Conservation (phyloP, 2,797 vertebrate genomes). For the Enteromius unitaeniatus region DNA sequence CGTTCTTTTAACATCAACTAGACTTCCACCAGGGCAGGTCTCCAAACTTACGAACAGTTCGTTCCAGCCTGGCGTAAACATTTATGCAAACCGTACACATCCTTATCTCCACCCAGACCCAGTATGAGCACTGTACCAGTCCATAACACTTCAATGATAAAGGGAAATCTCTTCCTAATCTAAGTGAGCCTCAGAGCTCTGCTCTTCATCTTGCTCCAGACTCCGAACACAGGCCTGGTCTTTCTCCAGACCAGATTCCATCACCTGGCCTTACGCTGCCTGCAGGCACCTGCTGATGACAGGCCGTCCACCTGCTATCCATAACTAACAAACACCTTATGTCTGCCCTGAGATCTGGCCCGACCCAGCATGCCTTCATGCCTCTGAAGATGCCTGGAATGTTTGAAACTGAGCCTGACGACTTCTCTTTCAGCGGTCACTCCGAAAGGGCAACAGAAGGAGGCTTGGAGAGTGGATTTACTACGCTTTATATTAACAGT, state of each 20-base stretch:
- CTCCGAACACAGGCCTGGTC: slow-evolving; percentile 55
- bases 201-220: not conserved
- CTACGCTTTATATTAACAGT: not conserved
- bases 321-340: slow-evolving; percentile 55
- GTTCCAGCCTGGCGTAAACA: slow-evolving; percentile 41
- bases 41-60: not conserved
- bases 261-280: slow-evolving; percentile 57
- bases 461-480: not conserved
- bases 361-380: slow-evolving; percentile 26
- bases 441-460: slow-evolving; percentile 16
- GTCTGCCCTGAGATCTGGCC: slow-evolving; percentile 36
- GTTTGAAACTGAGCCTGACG: slow-evolving; percentile 3
- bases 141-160: not conserved
- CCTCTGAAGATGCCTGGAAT: slow-evolving; percentile 40
- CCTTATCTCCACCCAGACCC: slow-evolving; percentile 22
- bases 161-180: slow-evolving; percentile 1
- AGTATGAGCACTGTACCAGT: slow-evolving; percentile 7
- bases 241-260: slow-evolving; percentile 65
- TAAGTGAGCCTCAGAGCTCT: slow-evolving; percentile 1
- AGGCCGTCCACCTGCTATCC: slow-evolving; percentile 69
- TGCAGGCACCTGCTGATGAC: slow-evolving; percentile 56
- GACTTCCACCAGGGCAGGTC: not conserved
- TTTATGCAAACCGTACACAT: not conserved
- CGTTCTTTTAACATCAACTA: not conserved
- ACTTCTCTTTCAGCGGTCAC: slow-evolving; percentile 37